A percentile compares a stretch with the other conserved stretches of the same genome.
phyloP scores from a whole-genome alignment of 2,797 vertebrate species.

The Ceyx erithaca region DNA sequence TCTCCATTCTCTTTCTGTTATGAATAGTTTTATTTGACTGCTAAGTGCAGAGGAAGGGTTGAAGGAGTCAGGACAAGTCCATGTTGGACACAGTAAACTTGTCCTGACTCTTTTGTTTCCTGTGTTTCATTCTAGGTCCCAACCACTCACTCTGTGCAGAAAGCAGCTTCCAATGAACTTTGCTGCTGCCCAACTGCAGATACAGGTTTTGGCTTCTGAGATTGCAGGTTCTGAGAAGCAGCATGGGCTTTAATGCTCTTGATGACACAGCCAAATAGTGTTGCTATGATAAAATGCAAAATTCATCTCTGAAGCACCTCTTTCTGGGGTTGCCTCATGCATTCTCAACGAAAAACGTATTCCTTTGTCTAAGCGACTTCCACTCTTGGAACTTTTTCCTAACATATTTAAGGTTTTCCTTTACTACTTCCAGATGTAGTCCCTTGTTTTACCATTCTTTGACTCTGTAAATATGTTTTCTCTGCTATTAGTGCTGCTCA shows the following conservation, averaged over 20 bases:
- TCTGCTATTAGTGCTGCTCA: neutral
- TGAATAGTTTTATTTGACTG: neutral
- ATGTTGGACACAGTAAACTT: neutral
- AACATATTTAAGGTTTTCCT: conserved; percentile 70
- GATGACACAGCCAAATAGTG: conserved; percentile 56
- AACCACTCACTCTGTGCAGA: neutral
- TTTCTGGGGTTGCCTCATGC: conserved; percentile 63
- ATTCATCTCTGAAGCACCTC: conserved; percentile 62
- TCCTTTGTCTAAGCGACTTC: conserved; percentile 64
- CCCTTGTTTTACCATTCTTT: conserved; percentile 52
- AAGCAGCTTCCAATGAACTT: neutral
- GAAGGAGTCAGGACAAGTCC: neutral
- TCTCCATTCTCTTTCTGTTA: neutral
- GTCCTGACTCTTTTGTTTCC: neutral
- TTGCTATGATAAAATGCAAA: conserved; percentile 62
- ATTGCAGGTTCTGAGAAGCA: conserved; percentile 37
- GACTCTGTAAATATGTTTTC: conserved; percentile 45
- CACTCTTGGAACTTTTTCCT: conserved; percentile 57
- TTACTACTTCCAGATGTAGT: conserved; percentile 72
- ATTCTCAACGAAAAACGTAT: conserved; percentile 67
- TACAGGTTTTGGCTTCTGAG: conserved; percentile 32
- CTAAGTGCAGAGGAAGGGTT: neutral
- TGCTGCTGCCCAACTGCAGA: conserved; percentile 15
- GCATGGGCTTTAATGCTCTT: conserved; percentile 10
- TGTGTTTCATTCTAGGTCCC: neutral